Evolutionary conservation across 2,113 vertebrate genomes (phyloP), one percentile per base, ranked within the genome.

Genomic region (Argyrosomus japonicus): DNA sequence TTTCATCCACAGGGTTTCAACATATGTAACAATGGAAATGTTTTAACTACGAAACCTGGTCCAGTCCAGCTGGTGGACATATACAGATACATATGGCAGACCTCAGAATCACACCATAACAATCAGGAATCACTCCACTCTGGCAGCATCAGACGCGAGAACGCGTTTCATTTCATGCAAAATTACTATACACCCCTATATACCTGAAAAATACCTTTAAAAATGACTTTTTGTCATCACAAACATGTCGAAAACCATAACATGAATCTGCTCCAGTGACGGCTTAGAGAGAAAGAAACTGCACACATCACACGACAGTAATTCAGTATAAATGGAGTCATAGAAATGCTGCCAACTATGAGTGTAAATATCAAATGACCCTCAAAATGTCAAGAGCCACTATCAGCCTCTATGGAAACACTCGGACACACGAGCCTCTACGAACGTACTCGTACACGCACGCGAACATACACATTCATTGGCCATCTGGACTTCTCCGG

Each of bases 351-450:
- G 70, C 67, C 36, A 69, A 50, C 65, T 36, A 21, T 67, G 47
- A 86, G 78, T 61, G 82, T 72, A 84, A 79, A 84, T 81, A 85
- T 88, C 89, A 84, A 92, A 90, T 81, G 3, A 79, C 87, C 91
- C 87, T 91, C 81, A 69, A 92, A 90, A 94, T 93, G 90, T 93
- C 90, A 90, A 93, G 87, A 90, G 91, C 73, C 76, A 43, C 86
- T 58, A 83, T 91, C 84, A 83, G 87, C 83, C 70, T 79, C 89
- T 91, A 93, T 93, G 89, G 91, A 87, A 92, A 91, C 91, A 84
- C 85, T 75, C 70, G 23, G 23, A 71, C 73, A 63, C 58, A 45
- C 18, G 21, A 17, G 60, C 51, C 57, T 2, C 45, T 48, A 43
- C 27, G 1, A 29, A 32, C 7, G 13, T 25, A 40, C 12, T 1